Evolutionary conservation across 2,797 vertebrate species (phyloP).

Genomic region (Leptodactylus fallax): DNA sequence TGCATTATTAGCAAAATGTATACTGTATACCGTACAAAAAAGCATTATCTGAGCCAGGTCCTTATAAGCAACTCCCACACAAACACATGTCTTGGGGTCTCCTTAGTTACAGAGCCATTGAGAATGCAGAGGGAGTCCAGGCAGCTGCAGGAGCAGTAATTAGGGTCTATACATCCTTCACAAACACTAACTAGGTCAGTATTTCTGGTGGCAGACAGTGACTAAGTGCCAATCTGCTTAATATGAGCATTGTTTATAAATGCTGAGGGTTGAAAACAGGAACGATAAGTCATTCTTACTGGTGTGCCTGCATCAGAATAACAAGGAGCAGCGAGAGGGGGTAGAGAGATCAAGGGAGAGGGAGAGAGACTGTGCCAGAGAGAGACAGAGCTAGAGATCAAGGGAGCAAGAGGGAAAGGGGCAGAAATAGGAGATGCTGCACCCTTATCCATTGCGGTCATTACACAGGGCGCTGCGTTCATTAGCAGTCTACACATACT

Average conservation of each 20-base stretch:
- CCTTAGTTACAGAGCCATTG: slow-evolving; percentile 56
- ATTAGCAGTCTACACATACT: slow-evolving; percentile 35
- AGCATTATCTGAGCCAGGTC: slow-evolving; percentile 29
- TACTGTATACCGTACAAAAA: background rate
- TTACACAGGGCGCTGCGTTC: slow-evolving; percentile 33
- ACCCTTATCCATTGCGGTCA: slow-evolving; percentile 28
- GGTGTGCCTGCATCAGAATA: slow-evolving; percentile 57
- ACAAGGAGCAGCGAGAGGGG: slow-evolving; percentile 56
- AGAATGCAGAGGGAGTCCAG: slow-evolving; percentile 59
- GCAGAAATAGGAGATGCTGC: slow-evolving; percentile 7
- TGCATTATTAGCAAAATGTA: slow-evolving; percentile 22
- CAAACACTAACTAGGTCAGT: slow-evolving; percentile 63
- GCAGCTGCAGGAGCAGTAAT: slow-evolving; percentile 62
- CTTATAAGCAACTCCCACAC: slow-evolving; percentile 26
- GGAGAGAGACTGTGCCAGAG: slow-evolving; percentile 28
- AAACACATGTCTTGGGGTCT: slow-evolving; percentile 51
- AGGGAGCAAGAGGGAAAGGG: slow-evolving; percentile 27
- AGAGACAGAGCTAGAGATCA: slow-evolving; percentile 25
- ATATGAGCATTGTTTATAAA: slow-evolving; percentile 66
- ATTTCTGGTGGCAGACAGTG: slow-evolving; percentile 65
- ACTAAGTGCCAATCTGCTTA: slow-evolving; percentile 65
- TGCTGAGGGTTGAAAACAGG: slow-evolving; percentile 64
- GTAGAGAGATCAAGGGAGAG: slow-evolving; percentile 31
- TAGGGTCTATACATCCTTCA: slow-evolving; percentile 64
- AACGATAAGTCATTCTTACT: slow-evolving; percentile 63